Evolutionary conservation across 1,140 invertebrate genomes (phyloP).

Genomic region (Plectrocnemia conspersa): DNA sequence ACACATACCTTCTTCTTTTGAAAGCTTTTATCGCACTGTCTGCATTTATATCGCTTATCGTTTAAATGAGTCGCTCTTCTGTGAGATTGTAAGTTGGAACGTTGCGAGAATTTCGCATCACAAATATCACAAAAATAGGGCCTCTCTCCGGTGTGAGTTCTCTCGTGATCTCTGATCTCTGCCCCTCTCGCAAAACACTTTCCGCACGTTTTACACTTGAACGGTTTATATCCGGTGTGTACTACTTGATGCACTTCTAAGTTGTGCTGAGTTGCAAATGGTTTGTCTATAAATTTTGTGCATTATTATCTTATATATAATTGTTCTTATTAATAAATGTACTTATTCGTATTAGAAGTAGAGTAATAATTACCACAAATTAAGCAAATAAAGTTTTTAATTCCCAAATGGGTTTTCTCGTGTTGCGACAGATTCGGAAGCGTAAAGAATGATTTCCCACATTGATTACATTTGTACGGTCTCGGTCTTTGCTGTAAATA

Average conservation of each 20-base stretch:
- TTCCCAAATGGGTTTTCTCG: conserved; percentile 63
- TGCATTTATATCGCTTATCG: conserved; percentile 67
- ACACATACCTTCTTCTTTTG: conserved; percentile 56
- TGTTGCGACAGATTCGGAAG: conserved; percentile 71
- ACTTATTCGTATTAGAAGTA: too few species aligned
- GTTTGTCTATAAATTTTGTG: conserved; percentile 54
- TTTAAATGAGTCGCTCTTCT: conserved; percentile 73
- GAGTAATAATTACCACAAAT: conserved; percentile 59
- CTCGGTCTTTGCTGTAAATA: conserved; percentile 52
- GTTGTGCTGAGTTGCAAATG: conserved; percentile 70
- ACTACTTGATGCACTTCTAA: conserved; percentile 69
- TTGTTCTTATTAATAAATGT: too few species aligned
- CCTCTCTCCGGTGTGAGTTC: conserved; percentile 79
- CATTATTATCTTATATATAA: not conserved
- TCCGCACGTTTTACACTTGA: conserved; percentile 63
- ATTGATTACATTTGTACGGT: conserved; percentile 62
- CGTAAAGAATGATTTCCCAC: conserved; percentile 69
- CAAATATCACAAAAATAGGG: conserved; percentile 80
- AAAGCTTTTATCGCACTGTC: conserved; percentile 67
- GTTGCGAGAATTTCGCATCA: conserved; percentile 69
- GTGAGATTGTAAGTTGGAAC: conserved; percentile 75
- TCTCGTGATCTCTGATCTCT: conserved; percentile 72
- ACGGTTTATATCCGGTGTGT: conserved; percentile 67
- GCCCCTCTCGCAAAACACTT: conserved; percentile 72
- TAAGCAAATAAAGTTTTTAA: conserved; percentile 68